Evolutionary conservation across 2,888 invertebrate genomes (phyloP).

Genomic region (Melolontha melolontha): DNA sequence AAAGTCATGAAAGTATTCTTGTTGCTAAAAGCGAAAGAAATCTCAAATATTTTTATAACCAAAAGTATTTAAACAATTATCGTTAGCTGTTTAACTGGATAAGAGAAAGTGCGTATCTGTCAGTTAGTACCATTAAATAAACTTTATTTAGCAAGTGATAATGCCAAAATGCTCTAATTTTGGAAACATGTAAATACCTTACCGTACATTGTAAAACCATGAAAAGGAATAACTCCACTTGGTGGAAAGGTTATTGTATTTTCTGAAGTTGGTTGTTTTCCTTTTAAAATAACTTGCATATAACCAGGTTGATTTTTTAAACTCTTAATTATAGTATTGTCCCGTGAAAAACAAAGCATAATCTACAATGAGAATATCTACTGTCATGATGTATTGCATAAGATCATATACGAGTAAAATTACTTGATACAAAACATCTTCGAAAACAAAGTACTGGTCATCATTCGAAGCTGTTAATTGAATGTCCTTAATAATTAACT

Average conservation of each 20-base stretch:
- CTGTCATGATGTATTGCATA: conserved; percentile 34
- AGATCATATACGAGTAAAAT: conserved; percentile 11
- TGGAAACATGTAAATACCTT: conserved; percentile 46
- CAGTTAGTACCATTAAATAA: no score
- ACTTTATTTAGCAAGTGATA: no score
- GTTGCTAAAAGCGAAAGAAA: conserved; percentile 68
- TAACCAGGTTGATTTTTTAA: conserved; percentile 75
- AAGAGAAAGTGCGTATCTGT: no score
- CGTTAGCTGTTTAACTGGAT: no score
- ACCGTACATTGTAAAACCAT: conserved; percentile 98
- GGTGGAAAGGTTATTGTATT: conserved; percentile 88
- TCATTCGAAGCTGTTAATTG: conserved; percentile 96
- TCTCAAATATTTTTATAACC: neutral
- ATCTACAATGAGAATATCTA: conserved; percentile 65
- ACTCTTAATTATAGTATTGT: conserved; percentile 81
- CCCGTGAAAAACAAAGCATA: conserved; percentile 92
- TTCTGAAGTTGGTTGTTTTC: conserved; percentile 75
- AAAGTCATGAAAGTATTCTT: conserved; percentile 81
- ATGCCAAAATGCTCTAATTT: no score
- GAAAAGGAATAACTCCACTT: conserved; percentile 95
- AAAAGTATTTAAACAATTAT: no score
- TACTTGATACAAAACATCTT: conserved; percentile 94
- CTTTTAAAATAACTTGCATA: conserved; percentile 80
- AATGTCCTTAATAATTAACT: conserved; percentile 94
- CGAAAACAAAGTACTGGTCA: conserved; percentile 98